Percentiles rank a stretch among this genome's conserved stretches.
Evolutionary conservation across 2,113 vertebrate species (phyloP).

Genomic region (Camarhynchus parvulus): DNA sequence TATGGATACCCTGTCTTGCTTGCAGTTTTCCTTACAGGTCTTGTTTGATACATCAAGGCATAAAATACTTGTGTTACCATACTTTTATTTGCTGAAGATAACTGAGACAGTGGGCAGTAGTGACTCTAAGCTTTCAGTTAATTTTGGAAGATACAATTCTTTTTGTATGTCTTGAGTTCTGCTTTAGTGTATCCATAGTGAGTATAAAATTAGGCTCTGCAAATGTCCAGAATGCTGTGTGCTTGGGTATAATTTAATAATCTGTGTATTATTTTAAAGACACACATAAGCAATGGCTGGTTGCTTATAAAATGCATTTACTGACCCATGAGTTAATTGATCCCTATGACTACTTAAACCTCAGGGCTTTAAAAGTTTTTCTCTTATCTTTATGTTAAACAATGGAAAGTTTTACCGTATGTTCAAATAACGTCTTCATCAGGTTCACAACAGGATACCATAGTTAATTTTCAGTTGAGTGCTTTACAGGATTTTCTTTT

Average conservation of each 20-base stretch:
- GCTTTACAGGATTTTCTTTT: slow-evolving; percentile 95
- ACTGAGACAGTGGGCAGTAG: background rate
- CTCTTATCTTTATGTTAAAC: slow-evolving; percentile 84
- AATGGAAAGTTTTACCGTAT: slow-evolving; percentile 94
- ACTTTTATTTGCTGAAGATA: background rate
- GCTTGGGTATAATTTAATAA: slow-evolving; percentile 69
- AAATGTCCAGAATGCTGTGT: background rate
- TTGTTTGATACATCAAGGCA: background rate
- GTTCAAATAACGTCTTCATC: slow-evolving; percentile 97
- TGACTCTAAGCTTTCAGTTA: background rate
- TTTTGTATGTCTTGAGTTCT: background rate
- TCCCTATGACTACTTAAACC: slow-evolving; percentile 84
- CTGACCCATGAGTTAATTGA: slow-evolving; percentile 88
- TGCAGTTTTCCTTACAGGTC: background rate
- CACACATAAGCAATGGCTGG: slow-evolving; percentile 73
- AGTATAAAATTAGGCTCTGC: background rate
- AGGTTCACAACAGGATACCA: slow-evolving; percentile 95
- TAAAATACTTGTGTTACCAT: background rate
- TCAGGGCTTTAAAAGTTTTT: slow-evolving; percentile 68
- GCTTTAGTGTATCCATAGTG: background rate
- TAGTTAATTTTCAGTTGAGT: slow-evolving; percentile 97
- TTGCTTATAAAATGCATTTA: slow-evolving; percentile 79
- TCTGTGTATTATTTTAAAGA: slow-evolving; percentile 86
- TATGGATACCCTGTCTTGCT: background rate
- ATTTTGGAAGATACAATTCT: background rate